phyloP scores from a whole-genome alignment of 2,888 invertebrate genomes.

The Napeogenes sylphis region DNA sequence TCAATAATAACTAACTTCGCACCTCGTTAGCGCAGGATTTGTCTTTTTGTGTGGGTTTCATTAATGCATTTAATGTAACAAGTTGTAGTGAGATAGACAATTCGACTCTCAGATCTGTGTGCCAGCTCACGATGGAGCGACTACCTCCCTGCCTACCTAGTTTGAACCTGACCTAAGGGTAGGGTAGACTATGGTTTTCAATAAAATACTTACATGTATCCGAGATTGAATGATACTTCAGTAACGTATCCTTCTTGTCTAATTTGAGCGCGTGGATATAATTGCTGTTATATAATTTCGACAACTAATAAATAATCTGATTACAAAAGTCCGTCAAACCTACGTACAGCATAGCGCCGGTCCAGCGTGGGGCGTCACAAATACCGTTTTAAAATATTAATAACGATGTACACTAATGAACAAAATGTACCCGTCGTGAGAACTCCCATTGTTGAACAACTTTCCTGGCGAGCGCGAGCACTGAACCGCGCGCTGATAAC shows the following conservation, averaged over 20 bases:
- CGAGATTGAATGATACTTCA: too few species aligned
- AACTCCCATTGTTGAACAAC: slow-evolving; percentile 41
- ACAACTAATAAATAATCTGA: too few species aligned
- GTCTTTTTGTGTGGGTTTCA: too few species aligned
- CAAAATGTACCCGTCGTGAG: slow-evolving; percentile 56
- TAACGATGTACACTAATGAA: slow-evolving; percentile 66
- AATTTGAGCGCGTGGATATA: too few species aligned
- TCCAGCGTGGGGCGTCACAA: slow-evolving; percentile 10
- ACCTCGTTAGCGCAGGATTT: too few species aligned
- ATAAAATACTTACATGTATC: too few species aligned
- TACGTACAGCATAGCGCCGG: too few species aligned
- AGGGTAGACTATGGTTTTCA: slow-evolving; percentile 3
- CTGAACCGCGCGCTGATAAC: slow-evolving; percentile 48
- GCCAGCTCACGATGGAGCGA: not conserved
- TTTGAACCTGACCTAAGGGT: slow-evolving; percentile 29
- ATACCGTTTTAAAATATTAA: slow-evolving; percentile 74
- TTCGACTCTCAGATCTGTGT: slow-evolving; percentile 38
- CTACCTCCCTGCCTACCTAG: slow-evolving; percentile 11
- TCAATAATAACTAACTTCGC: too few species aligned
- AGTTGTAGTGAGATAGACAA: slow-evolving; percentile 39
- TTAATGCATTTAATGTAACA: slow-evolving; percentile 32
- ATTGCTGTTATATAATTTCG: too few species aligned
- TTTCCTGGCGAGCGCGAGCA: slow-evolving; percentile 53
- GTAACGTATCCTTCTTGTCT: too few species aligned
- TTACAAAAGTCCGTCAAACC: not conserved